Conservation (phyloP, 2,888 invertebrate genomes). For the Heliconius cydno region DNA sequence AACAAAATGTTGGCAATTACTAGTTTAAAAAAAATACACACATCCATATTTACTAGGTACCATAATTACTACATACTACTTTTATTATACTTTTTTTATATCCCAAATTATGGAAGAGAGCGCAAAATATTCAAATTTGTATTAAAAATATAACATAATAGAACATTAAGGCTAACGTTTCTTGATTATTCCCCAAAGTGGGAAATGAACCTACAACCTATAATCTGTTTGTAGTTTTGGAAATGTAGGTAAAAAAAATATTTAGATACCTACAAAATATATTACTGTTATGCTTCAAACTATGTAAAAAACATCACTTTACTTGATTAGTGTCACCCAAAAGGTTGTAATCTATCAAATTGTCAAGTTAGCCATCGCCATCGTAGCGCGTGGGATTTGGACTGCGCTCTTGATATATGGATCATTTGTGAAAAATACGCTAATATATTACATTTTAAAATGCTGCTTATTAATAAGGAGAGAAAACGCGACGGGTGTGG, state of each 20-base stretch:
- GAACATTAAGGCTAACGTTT: too few relatives aligned
- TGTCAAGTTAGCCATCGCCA: constrained; percentile 51
- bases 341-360: constrained; percentile 61
- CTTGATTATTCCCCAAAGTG: too few relatives aligned
- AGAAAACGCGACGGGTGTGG: not conserved
- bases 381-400: constrained; percentile 39
- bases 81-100: too few relatives aligned
- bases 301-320: constrained; percentile 51
- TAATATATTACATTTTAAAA: not conserved
- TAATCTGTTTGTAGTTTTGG: too few relatives aligned
- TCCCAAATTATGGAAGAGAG: not conserved
- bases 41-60: too few relatives aligned
- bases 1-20: too few relatives aligned
- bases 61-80: too few relatives aligned
- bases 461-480: not conserved
- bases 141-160: too few relatives aligned
- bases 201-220: too few relatives aligned
- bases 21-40: too few relatives aligned
- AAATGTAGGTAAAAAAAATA: too few relatives aligned
- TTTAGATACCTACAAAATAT: not conserved
- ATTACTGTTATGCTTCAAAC: not conserved
- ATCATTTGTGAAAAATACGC: constrained; percentile 38
- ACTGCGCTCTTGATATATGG: constrained; percentile 40
- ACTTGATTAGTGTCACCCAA: constrained; percentile 55
- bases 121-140: too few relatives aligned